A percentile compares a stretch with the other conserved stretches of the same genome.
These are phyloP conservation scores for Garrulus glandarius DNA, from an alignment of 2,797 vertebrate species.

Conservation along the genomic window DNA sequence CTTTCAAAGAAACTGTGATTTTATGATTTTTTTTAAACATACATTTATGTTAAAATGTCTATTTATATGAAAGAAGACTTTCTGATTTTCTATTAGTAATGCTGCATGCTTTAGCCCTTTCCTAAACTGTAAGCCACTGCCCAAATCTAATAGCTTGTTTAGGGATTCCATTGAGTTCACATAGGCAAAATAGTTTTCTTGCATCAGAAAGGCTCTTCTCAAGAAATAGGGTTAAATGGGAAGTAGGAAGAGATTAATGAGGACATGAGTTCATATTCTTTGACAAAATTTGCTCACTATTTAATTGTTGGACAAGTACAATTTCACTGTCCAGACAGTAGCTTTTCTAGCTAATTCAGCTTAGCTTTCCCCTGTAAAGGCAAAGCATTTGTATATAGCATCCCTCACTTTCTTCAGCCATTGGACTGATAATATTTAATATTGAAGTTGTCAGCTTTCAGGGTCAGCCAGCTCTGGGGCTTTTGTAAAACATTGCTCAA, in stretches of 20 bases:
- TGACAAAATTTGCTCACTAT: neutral
- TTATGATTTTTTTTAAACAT: neutral
- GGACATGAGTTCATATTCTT: neutral
- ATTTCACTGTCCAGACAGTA: neutral
- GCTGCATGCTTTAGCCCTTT: neutral
- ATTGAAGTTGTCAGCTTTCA: neutral
- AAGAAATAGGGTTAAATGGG: neutral
- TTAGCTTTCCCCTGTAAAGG: neutral
- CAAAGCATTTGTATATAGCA: rapidly evolving
- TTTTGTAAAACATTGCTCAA: neutral
- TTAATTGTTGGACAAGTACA: neutral
- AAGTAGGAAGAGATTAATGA: neutral
- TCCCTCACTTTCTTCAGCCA: neutral
- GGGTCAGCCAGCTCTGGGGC: neutral
- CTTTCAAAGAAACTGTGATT: neutral
- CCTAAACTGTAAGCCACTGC: neutral
- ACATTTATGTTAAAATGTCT: no score
- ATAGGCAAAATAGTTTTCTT: neutral
- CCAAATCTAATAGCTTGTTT: neutral
- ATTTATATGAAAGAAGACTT: neutral
- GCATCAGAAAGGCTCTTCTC: neutral
- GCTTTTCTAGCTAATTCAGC: neutral
- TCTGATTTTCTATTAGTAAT: neutral
- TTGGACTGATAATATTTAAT: neutral
- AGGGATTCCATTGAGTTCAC: neutral